phyloP scores from a whole-genome alignment of 2,113 vertebrate genomes.

The Dicerorhinus sumatrensis region DNA sequence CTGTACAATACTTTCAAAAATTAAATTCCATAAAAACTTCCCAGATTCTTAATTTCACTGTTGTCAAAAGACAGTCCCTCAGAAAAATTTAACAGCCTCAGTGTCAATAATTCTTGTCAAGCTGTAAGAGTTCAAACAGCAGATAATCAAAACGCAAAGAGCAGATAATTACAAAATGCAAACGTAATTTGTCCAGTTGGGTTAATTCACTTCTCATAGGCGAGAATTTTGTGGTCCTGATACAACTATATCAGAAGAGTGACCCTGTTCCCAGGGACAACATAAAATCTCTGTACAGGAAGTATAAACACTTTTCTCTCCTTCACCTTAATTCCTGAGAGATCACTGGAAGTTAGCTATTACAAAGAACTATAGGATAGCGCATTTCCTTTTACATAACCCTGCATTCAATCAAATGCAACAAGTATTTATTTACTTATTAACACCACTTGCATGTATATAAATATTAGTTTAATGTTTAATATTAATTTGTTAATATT shows the following conservation, averaged over 20 bases:
- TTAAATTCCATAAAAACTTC: background rate
- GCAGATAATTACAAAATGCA: conserved; percentile 34
- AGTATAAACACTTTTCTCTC: background rate
- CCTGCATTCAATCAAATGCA: conserved; percentile 3
- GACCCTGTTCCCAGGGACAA: background rate
- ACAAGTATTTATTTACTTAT: conserved; percentile 1
- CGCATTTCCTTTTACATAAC: conserved; percentile 53
- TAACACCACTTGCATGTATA: background rate
- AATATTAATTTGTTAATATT: background rate
- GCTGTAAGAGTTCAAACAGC: background rate
- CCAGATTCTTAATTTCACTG: conserved; percentile 41
- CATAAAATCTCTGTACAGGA: conserved; percentile 7
- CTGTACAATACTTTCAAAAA: conserved; percentile 1
- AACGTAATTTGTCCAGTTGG: background rate
- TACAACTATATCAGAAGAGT: background rate
- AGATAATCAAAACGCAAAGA: conserved; percentile 16
- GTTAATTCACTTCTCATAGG: background rate
- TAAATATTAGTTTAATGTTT: background rate
- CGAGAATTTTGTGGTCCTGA: background rate
- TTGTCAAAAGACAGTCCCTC: background rate
- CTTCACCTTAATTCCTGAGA: conserved; percentile 27
- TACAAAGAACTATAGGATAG: conserved; percentile 26
- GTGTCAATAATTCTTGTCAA: background rate
- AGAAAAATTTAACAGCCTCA: conserved; percentile 46
- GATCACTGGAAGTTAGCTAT: conserved; percentile 15